A percentile compares a stretch with the other conserved stretches of the same genome.
These are phyloP conservation scores for Trididemnum clinides DNA, from an alignment of 23 tunicate species.

Conservation along the genomic window DNA sequence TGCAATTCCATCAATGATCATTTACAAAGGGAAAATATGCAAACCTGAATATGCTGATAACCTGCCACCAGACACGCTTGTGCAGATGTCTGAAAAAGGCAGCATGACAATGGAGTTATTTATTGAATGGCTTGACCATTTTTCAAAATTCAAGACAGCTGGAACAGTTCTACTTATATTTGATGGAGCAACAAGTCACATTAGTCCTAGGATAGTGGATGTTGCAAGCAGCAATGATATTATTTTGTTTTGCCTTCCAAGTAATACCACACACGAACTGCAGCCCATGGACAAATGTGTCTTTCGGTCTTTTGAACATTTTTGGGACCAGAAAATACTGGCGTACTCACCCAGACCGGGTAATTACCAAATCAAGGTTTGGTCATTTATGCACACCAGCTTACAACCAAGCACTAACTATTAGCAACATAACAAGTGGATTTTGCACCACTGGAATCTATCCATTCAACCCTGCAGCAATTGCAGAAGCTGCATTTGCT, in stretches of 20 bases:
- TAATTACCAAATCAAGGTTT: conserved; percentile 35
- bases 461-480: conserved; percentile 35
- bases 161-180: conserved; percentile 25
- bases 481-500: conserved; percentile 44
- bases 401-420: conserved; percentile 24
- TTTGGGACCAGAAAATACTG: conserved; percentile 49
- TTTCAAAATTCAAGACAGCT: conserved; percentile 28
- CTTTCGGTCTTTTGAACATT: conserved; percentile 42
- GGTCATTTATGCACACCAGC: conserved; percentile 40
- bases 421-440: conserved; percentile 34
- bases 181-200: conserved; percentile 29
- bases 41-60: conserved; percentile 32
- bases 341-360: conserved; percentile 36
- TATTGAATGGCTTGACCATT: conserved; percentile 7
- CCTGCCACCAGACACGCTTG: conserved; percentile 8
- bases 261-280: conserved; percentile 36
- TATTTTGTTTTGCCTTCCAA: conserved; percentile 13
- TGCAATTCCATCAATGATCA: conserved; percentile 18
- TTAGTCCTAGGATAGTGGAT: conserved; percentile 24
- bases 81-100: conserved; percentile 33
- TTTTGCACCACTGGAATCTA: conserved; percentile 37
- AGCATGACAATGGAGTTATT: conserved; percentile 21
- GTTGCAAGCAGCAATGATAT: conserved; percentile 24
- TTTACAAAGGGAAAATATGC: conserved; percentile 20
- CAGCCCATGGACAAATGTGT: conserved; percentile 40